Percentiles rank a stretch among this genome's conserved stretches.
Conservation (phyloP, 30 jellyfish, hydroid and myxozoan species). For the Clytia hemisphaerica region DNA sequence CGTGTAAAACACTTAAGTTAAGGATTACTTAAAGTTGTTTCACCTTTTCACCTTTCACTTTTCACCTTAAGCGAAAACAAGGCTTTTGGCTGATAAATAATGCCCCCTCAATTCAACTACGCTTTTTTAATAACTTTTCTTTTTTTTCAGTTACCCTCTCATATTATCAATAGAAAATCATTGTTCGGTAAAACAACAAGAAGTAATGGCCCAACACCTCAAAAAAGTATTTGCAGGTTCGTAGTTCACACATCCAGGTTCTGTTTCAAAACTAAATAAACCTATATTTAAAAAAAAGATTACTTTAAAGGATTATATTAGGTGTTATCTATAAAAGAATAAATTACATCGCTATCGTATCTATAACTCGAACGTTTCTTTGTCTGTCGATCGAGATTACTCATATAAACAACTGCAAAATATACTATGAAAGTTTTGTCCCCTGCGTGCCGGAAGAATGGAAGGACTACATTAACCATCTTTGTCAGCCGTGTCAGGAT, state of each 20-base stretch:
- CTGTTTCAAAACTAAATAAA: too few relatives aligned
- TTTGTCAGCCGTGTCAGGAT: too few relatives aligned
- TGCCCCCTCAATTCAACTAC: not conserved
- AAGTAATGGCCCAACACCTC: constrained; percentile 63
- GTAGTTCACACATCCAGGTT: too few relatives aligned
- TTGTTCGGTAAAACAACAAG: constrained; percentile 75
- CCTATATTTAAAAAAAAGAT: too few relatives aligned
- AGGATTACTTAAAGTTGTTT: not conserved
- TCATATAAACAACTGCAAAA: too few relatives aligned
- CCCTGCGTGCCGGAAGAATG: too few relatives aligned
- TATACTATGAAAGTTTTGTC: too few relatives aligned
- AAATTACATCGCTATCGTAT: not conserved
- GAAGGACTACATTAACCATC: too few relatives aligned
- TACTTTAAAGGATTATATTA: too few relatives aligned
- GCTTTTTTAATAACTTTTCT: not conserved
- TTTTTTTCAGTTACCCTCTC: constrained; percentile 59
- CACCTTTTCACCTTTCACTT: not conserved
- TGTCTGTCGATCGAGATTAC: not conserved
- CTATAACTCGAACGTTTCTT: not conserved
- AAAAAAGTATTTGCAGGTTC: constrained; percentile 59
- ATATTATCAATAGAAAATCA: constrained; percentile 80
- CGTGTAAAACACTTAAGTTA: too few relatives aligned
- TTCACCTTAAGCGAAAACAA: not conserved
- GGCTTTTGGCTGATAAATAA: not conserved
- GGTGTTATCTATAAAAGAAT: too few relatives aligned